phyloP scores from a whole-genome alignment of 1,140 invertebrate species.

The Platyura marginata region DNA sequence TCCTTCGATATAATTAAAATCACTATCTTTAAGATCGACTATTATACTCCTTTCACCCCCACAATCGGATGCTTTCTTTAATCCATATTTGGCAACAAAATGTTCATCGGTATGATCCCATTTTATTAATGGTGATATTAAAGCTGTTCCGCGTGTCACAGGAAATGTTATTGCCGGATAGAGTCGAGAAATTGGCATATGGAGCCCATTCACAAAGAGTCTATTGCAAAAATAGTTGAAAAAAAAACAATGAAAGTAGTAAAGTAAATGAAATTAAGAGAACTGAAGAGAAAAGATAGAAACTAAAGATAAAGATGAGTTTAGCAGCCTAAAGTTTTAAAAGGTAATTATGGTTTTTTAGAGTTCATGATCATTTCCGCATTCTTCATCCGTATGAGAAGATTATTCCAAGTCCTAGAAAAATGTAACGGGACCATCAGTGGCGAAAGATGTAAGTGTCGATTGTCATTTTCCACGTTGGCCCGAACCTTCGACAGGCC shows the following conservation, averaged over 20 bases:
- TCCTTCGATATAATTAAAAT: slow-evolving; percentile 57
- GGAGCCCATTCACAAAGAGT: slow-evolving; percentile 25
- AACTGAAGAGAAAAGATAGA: background rate
- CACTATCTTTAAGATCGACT: slow-evolving; percentile 41
- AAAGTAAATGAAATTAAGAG: no score
- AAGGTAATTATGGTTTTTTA: no score
- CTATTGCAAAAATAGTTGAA: slow-evolving; percentile 10
- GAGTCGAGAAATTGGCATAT: slow-evolving; percentile 29
- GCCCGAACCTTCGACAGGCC: no score
- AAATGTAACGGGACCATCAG: no score
- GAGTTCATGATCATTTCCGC: no score
- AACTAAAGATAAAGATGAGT: no score
- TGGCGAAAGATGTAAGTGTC: no score
- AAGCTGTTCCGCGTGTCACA: slow-evolving; percentile 57
- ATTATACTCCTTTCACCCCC: slow-evolving; percentile 40
- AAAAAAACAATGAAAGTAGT: background rate
- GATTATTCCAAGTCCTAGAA: no score
- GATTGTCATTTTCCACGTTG: no score
- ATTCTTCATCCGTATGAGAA: no score
- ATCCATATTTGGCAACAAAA: slow-evolving; percentile 28
- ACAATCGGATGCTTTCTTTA: slow-evolving; percentile 20
- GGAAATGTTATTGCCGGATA: slow-evolving; percentile 53
- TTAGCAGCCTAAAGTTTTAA: no score
- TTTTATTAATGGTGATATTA: slow-evolving; percentile 53
- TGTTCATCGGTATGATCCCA: slow-evolving; percentile 83